Evolutionary conservation across 2,888 invertebrate species (phyloP).

Genomic region (Acholoe squamosa): DNA sequence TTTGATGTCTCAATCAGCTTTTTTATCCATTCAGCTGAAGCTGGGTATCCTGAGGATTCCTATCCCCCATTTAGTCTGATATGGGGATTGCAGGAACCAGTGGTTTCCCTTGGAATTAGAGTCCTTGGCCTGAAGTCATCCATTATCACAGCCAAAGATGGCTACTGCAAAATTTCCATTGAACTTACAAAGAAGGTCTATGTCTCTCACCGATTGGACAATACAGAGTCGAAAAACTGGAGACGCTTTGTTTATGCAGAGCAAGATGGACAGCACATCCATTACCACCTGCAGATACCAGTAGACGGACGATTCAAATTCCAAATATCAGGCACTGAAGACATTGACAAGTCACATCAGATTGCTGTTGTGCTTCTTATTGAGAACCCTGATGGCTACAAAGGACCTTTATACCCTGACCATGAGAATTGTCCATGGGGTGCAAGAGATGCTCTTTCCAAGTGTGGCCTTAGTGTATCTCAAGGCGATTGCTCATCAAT

Average conservation of each 20-base stretch:
- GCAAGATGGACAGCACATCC: background rate
- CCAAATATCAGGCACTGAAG: background rate
- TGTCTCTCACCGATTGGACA: conserved; percentile 1
- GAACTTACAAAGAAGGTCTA: background rate
- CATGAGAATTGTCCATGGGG: conserved; percentile 50
- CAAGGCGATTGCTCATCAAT: background rate
- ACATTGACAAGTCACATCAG: background rate
- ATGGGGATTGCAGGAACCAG: conserved; percentile 30
- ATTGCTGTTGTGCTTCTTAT: background rate
- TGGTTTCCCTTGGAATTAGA: background rate
- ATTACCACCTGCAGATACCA: background rate
- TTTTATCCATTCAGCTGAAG: background rate
- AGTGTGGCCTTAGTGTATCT: background rate
- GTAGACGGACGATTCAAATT: conserved; percentile 25
- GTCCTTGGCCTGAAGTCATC: background rate
- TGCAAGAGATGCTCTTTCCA: background rate
- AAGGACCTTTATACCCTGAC: background rate
- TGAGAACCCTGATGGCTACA: background rate
- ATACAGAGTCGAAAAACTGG: background rate
- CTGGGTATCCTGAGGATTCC: background rate
- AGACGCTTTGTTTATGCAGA: conserved; percentile 22
- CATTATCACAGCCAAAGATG: background rate
- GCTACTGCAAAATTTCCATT: background rate
- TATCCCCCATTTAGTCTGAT: background rate
- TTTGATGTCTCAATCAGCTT: conserved; percentile 13